Evolutionary conservation across 2,113 vertebrate species (phyloP).

Genomic region (Helogale parvula): DNA sequence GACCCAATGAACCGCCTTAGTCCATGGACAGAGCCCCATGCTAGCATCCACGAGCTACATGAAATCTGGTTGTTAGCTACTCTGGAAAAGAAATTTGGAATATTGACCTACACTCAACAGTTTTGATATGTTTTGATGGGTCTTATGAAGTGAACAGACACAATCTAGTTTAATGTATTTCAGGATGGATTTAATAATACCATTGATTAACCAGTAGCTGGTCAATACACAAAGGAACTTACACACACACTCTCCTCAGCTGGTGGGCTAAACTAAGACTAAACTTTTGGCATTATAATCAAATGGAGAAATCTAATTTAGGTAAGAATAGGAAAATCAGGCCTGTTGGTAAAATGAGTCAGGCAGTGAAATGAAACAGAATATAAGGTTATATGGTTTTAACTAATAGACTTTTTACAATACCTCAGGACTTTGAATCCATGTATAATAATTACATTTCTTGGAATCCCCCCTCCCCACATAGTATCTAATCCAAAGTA

Average conservation of each 20-base stretch:
- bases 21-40: neutral
- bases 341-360: neutral
- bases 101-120: neutral
- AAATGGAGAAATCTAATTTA: conserved; percentile 14
- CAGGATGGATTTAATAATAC: conserved; percentile 5
- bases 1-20: neutral
- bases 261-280: neutral
- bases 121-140: conserved; percentile 23
- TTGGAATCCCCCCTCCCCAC: neutral
- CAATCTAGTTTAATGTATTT: conserved; percentile 1
- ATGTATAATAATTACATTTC: neutral
- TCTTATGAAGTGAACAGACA: neutral
- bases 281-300: neutral
- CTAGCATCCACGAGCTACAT: neutral
- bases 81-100: conserved; percentile 6
- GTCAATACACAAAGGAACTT: neutral
- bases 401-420: neutral
- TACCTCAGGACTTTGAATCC: neutral
- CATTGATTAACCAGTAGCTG: neutral
- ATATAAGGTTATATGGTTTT: conserved; percentile 4
- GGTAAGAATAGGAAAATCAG: conserved; percentile 21
- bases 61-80: conserved; percentile 4
- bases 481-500: neutral
- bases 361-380: neutral
- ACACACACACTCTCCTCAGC: neutral